Conservation (phyloP, 2,888 invertebrate species). For the Malthinus flaveolus region DNA sequence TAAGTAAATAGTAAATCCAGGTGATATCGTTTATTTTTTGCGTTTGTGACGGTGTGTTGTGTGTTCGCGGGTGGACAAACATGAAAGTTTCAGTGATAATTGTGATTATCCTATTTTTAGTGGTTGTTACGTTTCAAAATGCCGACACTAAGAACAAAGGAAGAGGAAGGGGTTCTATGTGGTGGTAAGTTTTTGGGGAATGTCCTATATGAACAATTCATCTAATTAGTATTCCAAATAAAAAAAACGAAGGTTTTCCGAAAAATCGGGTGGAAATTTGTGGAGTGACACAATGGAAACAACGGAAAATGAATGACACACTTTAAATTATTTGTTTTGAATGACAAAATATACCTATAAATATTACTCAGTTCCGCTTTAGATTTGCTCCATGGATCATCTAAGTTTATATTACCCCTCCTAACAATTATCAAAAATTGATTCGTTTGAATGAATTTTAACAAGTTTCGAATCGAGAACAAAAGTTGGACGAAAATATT, state of each 20-base stretch:
- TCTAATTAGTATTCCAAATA: background rate
- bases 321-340: background rate
- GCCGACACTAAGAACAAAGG: conserved; percentile 58
- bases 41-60: conserved; percentile 43
- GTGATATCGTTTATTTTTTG: conserved; percentile 56
- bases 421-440: background rate
- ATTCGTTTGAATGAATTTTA: background rate
- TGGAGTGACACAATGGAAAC: background rate
- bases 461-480: background rate
- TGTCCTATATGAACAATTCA: conserved; percentile 1
- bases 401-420: too few species aligned
- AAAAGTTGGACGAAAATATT: conserved; percentile 6
- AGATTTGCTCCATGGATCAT: too few species aligned
- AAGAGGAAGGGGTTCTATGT: conserved; percentile 86
- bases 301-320: background rate
- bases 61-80: conserved; percentile 46
- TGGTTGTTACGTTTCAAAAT: conserved; percentile 30
- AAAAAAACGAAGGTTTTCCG: background rate
- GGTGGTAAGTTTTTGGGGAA: conserved; percentile 72
- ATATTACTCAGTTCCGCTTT: background rate
- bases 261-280: too few species aligned
- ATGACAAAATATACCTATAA: background rate
- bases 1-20: conserved; percentile 51
- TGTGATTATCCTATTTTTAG: conserved; percentile 28
- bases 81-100: conserved; percentile 42